Conservation (phyloP, 2,888 invertebrate genomes). For the Hoplodrina blanda region DNA sequence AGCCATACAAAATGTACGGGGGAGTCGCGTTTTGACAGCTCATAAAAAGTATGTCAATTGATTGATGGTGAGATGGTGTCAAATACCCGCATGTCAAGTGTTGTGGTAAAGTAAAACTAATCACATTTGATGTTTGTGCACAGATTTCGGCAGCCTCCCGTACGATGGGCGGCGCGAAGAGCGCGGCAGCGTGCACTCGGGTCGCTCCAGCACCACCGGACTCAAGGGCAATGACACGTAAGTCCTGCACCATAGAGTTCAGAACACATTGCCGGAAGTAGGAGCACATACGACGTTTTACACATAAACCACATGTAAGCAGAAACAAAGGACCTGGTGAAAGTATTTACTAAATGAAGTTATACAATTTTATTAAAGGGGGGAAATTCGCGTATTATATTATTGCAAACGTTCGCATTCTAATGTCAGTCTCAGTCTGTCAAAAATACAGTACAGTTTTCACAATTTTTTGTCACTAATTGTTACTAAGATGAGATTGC, state of each 20-base stretch:
- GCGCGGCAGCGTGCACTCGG: conserved; percentile 95
- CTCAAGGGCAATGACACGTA: conserved; percentile 91
- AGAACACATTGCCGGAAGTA: neutral
- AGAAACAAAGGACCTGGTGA: neutral
- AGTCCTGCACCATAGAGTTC: conserved; percentile 60
- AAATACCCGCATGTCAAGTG: neutral
- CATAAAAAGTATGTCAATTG: no score
- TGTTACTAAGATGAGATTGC: no score
- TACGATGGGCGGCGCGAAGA: conserved; percentile 89
- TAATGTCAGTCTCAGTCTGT: no score
- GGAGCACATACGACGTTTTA: neutral
- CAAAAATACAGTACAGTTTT: no score
- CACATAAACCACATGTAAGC: conserved; percentile 8
- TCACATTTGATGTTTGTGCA: neutral
- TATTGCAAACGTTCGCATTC: no score
- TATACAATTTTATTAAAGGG: neutral
- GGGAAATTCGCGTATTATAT: no score
- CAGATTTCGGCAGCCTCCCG: conserved; percentile 72
- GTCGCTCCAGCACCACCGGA: conserved; percentile 95
- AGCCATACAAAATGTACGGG: no score
- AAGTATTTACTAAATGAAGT: neutral
- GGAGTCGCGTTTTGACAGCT: no score
- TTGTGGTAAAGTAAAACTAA: neutral
- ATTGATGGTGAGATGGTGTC: no score
- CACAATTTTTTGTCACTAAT: no score